Base-by-base conservation (phyloP, 2,888 invertebrate species). In the Eristalinus sepulchralis region DNA sequence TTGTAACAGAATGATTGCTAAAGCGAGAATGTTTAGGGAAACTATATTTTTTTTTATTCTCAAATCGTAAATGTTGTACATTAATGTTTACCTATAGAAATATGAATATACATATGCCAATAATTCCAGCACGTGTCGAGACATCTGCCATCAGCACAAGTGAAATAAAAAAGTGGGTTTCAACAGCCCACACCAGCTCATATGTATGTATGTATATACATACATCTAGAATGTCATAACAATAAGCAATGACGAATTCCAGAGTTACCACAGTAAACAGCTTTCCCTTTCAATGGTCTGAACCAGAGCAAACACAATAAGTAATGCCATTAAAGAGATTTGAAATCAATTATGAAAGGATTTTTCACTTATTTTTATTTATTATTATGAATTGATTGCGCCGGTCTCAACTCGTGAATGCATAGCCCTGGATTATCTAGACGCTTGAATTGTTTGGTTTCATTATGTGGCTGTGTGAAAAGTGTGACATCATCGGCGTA, bases 401-500 rank as follows among this genome's bases (percentile, higher is more conserved):
- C 39, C 71, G 59, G 59, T 70, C 63, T 66, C 47, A 60, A 66
- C 20, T 72, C 27, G 55, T 66, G 47, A 72, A 66, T 72, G 72
- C 60, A 79, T 71, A 71, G 59, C 64, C 36, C 53, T 66, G 34
- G 79, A 79, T 79, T 72, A 79, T 79, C 71, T 79, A 27, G 20
- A 59, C 68, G 66, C 39, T 72, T 39, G 36, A 17, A 13, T 39
- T 57, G 60, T 72, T 77, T 11, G 11, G 57, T 67, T 73, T 70
- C 36, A 59, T 80, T 36, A 75, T 71, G 47, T 57, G 62, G 71
- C 57, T 63, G 22, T 59, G 39, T 73, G 64, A 39, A 79, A 71
- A 66, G 53, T 82, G 67, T 85, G 85, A 85, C 85, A 85, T 85
- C 85, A 85, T 77, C 73, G 27, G 11, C 6, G 36, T 68, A 11